Evolutionary conservation across 2,888 invertebrate genomes (phyloP).

Genomic region (Cylloceria caligata): DNA sequence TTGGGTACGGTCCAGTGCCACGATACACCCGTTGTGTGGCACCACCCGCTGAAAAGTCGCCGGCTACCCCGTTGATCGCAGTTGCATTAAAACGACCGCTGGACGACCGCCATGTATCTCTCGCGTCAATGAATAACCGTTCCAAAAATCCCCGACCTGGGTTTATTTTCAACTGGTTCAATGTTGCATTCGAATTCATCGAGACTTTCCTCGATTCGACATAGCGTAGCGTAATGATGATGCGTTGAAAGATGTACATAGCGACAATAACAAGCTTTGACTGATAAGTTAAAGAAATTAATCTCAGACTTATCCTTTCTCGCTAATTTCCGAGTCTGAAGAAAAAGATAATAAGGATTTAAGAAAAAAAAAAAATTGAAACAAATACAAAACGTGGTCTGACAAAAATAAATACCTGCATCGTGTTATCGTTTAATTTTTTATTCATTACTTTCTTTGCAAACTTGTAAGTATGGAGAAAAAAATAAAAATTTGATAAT

Average conservation of each 20-base stretch:
- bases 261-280: neutral
- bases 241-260: neutral
- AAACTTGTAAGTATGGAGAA: neutral
- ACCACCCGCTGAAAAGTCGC: neutral
- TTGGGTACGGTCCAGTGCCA: constrained; percentile 57
- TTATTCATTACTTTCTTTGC: neutral
- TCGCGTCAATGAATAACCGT: constrained; percentile 45
- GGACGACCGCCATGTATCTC: constrained; percentile 61
- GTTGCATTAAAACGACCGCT: constrained; percentile 53
- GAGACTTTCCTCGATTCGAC: neutral
- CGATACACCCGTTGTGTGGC: constrained; percentile 46
- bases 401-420: neutral
- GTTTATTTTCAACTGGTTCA: constrained; percentile 62
- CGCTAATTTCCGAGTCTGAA: neutral
- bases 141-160: constrained; percentile 68
- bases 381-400: neutral
- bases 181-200: constrained; percentile 11
- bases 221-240: neutral
- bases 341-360: neutral
- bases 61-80: constrained; percentile 21
- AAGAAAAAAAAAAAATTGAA: neutral
- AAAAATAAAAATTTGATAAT: neutral
- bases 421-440: neutral
- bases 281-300: neutral
- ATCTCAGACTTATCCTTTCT: neutral